Conservation (phyloP, 2,113 vertebrate genomes). For the Strigops habroptila region DNA sequence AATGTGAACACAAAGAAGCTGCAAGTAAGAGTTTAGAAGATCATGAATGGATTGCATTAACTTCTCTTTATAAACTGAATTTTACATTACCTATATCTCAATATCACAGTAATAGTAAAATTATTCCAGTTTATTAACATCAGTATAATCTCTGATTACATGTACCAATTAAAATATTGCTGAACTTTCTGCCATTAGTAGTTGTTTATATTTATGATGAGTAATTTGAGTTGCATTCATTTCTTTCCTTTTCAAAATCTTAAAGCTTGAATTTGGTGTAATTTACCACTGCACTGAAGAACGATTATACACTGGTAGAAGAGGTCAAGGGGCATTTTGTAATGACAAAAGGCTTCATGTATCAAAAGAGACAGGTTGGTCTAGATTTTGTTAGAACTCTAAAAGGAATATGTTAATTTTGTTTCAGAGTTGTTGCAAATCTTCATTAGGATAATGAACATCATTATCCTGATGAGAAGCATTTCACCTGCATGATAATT, state of each 20-base stretch:
- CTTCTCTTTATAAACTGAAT: constrained; percentile 26
- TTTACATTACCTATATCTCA: constrained; percentile 26
- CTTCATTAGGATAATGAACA: constrained; percentile 56
- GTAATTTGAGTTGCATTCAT: constrained; percentile 57
- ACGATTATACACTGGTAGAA: constrained; percentile 84
- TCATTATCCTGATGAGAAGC: constrained; percentile 30
- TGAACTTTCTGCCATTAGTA: constrained; percentile 64
- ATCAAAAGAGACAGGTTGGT: constrained; percentile 83
- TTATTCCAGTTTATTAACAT: constrained; percentile 24
- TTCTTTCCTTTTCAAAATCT: constrained; percentile 61
- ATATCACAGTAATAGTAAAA: constrained; percentile 24
- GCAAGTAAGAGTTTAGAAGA: neutral
- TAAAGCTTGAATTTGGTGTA: constrained; percentile 87
- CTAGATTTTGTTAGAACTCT: constrained; percentile 48
- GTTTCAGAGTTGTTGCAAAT: constrained; percentile 62
- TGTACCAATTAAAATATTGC: constrained; percentile 57
- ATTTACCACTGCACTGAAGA: constrained; percentile 88
- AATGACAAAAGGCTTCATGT: constrained; percentile 82
- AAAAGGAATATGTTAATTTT: constrained; percentile 63
- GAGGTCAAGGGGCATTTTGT: constrained; percentile 86
- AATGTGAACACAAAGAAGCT: neutral
- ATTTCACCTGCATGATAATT: constrained; percentile 49
- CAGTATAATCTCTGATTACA: constrained; percentile 35
- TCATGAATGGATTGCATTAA: neutral
- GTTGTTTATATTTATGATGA: constrained; percentile 64